Percentiles rank a stretch among this genome's conserved stretches.
phyloP scores from a whole-genome alignment of 2,888 invertebrate species.

The Conops quadrifasciatus region DNA sequence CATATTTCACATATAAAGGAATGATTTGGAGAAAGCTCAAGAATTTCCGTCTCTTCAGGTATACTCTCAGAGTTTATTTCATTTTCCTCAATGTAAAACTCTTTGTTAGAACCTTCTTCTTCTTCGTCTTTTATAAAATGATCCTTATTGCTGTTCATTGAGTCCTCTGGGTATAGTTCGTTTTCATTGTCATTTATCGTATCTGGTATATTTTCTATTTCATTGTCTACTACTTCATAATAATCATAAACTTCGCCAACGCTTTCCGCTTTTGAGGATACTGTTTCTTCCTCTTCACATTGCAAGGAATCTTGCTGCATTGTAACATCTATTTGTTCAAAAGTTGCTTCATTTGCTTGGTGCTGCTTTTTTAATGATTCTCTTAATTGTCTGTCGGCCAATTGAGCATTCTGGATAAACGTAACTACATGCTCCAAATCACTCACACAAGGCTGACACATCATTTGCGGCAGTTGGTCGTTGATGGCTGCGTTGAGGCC shows the following conservation, averaged over 20 bases:
- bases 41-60: too few species aligned
- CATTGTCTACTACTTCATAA: conserved; percentile 23
- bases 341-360: not conserved
- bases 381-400: conserved; percentile 39
- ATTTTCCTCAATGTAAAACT: too few species aligned
- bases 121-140: too few species aligned
- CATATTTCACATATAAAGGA: conserved; percentile 35
- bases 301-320: not conserved
- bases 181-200: not conserved
- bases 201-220: conserved; percentile 23
- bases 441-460: conserved; percentile 43
- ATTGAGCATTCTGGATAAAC: conserved; percentile 41
- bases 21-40: too few species aligned
- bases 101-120: too few species aligned
- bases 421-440: conserved; percentile 38
- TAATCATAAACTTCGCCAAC: not conserved
- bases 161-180: too few species aligned
- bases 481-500: conserved; percentile 40
- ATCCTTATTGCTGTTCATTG: too few species aligned
- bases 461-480: conserved; percentile 44
- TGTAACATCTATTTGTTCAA: not conserved
- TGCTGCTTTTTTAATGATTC: conserved; percentile 18
- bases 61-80: too few species aligned
- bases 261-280: not conserved
- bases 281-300: conserved; percentile 8